Percentiles rank a stretch among this genome's conserved stretches.
phyloP scores from a whole-genome alignment of 2,113 vertebrate species.

The Poeciliopsis occidentalis region DNA sequence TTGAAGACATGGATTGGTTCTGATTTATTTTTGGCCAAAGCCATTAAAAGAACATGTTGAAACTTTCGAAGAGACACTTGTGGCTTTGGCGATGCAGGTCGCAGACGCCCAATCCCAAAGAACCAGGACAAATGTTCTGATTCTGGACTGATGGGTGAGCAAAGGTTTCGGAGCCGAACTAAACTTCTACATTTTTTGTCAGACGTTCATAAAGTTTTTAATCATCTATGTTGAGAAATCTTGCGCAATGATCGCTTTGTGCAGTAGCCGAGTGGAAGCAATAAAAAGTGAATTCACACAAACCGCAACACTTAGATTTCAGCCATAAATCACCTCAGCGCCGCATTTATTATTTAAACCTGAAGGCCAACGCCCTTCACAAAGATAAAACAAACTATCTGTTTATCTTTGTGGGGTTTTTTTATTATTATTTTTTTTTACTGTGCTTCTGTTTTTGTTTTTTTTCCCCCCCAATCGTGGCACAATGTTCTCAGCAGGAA shows the following conservation, averaged over 20 bases:
- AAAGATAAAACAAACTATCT: conserved; percentile 19
- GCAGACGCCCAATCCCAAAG: too few relatives aligned
- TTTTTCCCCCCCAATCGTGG: not conserved
- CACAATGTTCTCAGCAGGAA: conserved; percentile 32
- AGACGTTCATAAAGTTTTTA: too few relatives aligned
- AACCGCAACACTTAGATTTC: not conserved
- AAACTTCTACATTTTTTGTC: too few relatives aligned
- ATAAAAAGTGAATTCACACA: not conserved
- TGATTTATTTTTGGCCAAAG: too few relatives aligned
- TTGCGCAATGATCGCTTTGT: not conserved
- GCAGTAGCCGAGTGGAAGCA: not conserved
- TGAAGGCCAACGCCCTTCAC: conserved; percentile 18
- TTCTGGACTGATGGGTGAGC: too few relatives aligned
- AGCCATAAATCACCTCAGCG: not conserved
- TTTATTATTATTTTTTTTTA: not conserved
- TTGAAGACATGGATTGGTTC: too few relatives aligned
- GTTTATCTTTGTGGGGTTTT: conserved; percentile 3
- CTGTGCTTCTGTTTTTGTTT: conserved; percentile 1
- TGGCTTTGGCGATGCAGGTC: too few relatives aligned
- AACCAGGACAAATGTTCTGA: too few relatives aligned
- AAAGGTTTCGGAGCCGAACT: too few relatives aligned
- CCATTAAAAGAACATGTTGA: too few relatives aligned
- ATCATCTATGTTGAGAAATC: too few relatives aligned
- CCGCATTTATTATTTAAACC: conserved; percentile 4
- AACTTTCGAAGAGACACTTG: too few relatives aligned